phyloP scores from a whole-genome alignment of 2,113 vertebrate genomes.

The Eulacestoma nigropectus region DNA sequence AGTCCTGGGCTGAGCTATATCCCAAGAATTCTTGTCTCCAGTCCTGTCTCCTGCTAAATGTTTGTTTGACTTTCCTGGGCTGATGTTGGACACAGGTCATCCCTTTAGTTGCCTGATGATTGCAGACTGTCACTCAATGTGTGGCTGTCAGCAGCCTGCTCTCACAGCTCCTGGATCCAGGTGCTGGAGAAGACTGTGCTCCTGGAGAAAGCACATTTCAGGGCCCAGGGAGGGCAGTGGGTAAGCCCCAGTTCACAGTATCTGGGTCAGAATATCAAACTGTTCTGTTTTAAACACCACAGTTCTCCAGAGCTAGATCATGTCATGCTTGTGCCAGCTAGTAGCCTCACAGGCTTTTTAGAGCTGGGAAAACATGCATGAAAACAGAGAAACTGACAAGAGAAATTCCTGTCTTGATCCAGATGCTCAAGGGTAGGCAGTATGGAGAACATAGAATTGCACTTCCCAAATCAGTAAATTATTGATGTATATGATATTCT shows the following conservation, averaged over 20 bases:
- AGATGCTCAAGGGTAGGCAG: not conserved
- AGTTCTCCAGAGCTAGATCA: not conserved
- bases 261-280: not conserved
- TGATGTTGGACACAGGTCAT: fast-evolving
- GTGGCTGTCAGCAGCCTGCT: not conserved
- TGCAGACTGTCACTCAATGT: not conserved
- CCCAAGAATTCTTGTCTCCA: not conserved
- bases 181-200: not conserved
- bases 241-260: not conserved
- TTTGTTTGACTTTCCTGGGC: not conserved
- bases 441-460: not conserved
- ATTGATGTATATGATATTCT: not conserved
- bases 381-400: not conserved
- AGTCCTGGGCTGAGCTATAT: not conserved
- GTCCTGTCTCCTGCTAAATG: not conserved
- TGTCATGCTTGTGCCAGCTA: not conserved
- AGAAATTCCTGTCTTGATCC: not conserved
- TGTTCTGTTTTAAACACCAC: not conserved
- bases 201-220: not conserved
- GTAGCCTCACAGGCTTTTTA: not conserved
- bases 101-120: not conserved
- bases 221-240: not conserved
- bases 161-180: not conserved
- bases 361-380: not conserved
- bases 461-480: not conserved